Conservation (phyloP, 1,140 invertebrate genomes). For the Cyclina sinensis region DNA sequence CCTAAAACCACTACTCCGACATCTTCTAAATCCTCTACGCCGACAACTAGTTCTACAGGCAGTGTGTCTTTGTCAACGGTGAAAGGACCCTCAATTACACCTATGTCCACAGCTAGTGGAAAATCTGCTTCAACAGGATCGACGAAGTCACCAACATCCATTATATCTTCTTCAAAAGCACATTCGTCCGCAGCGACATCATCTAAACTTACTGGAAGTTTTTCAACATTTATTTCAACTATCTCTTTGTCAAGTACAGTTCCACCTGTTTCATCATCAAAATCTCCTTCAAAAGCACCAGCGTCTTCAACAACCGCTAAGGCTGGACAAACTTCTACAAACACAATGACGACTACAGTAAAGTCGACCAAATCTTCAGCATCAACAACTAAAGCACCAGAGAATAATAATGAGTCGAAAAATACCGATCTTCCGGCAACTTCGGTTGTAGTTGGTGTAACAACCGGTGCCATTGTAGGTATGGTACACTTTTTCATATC, state of each 20-base stretch:
- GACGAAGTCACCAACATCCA: neutral
- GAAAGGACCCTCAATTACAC: neutral
- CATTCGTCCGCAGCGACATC: neutral
- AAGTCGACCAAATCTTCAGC: neutral
- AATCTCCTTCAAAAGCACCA: neutral
- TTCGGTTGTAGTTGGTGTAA: slow-evolving; percentile 4
- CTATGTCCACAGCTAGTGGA: neutral
- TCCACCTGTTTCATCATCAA: neutral
- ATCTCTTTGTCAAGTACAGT: neutral
- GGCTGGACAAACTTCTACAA: neutral
- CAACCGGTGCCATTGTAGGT: slow-evolving; percentile 12
- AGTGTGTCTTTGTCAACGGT: neutral
- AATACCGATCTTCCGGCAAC: neutral
- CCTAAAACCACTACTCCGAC: neutral
- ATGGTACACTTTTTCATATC: neutral
- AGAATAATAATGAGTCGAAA: neutral
- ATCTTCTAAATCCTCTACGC: neutral
- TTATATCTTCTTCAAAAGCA: neutral
- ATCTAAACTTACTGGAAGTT: neutral
- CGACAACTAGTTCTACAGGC: neutral
- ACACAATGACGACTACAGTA: neutral
- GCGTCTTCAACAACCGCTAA: neutral
- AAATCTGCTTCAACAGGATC: neutral
- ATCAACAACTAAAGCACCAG: neutral
- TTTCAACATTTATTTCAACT: neutral